Evolutionary conservation across 2,797 vertebrate species (phyloP).

Genomic region (Onychomys torridus): DNA sequence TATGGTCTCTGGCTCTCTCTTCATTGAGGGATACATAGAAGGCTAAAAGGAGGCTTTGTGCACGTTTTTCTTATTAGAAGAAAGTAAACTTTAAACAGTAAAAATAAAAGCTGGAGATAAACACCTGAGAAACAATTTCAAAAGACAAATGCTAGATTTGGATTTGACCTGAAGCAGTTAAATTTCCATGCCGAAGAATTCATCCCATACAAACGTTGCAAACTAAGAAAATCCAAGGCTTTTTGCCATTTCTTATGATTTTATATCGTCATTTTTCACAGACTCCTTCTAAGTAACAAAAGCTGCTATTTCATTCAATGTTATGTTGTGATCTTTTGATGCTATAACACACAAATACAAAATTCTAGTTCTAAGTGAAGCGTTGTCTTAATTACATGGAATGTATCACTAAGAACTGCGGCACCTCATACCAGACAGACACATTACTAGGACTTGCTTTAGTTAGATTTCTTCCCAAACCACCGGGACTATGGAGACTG

Average conservation of each 20-base stretch:
- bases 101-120: constrained; percentile 60
- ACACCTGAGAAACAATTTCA: constrained; percentile 20
- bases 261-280: background rate
- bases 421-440: background rate
- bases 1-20: background rate
- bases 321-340: constrained; percentile 8
- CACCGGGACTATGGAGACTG: background rate
- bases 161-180: background rate
- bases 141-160: constrained; percentile 36
- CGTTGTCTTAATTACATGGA: background rate
- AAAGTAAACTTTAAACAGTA: constrained; percentile 60
- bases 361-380: constrained; percentile 1
- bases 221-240: background rate
- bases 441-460: background rate
- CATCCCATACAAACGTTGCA: constrained; percentile 4
- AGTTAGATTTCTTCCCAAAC: background rate
- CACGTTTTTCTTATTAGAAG: constrained; percentile 5
- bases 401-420: background rate
- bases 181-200: background rate
- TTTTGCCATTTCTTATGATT: background rate
- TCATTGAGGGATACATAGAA: background rate
- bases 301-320: background rate
- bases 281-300: background rate
- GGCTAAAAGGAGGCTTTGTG: constrained; percentile 8
- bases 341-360: background rate